A percentile compares a stretch with the other conserved stretches of the same genome.
phyloP scores from a whole-genome alignment of 1,140 invertebrate genomes.

The Drosophila albomicans region DNA sequence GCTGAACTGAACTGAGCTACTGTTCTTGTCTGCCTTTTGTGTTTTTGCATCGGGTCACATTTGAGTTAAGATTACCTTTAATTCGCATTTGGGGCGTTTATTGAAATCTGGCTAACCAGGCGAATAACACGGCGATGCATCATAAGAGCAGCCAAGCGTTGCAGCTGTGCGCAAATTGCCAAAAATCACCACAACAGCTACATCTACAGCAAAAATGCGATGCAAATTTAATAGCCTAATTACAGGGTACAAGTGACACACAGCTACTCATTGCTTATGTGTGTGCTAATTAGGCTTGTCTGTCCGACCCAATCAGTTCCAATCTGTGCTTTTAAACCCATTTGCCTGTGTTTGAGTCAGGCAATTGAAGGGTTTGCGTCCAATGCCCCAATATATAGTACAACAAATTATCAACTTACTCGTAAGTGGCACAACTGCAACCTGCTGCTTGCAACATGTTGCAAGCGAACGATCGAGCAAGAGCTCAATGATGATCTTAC shows the following conservation, averaged over 20 bases:
- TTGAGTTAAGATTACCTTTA: neutral
- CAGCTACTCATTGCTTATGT: constrained; percentile 39
- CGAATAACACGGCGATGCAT: constrained; percentile 28
- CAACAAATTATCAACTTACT: constrained; percentile 11
- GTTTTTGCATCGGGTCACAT: neutral
- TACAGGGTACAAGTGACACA: constrained; percentile 62
- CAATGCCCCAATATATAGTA: neutral
- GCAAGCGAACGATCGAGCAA: constrained; percentile 24
- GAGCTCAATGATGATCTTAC: constrained; percentile 57
- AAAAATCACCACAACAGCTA: constrained; percentile 39
- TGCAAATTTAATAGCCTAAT: constrained; percentile 56
- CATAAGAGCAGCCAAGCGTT: constrained; percentile 59
- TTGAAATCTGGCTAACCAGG: constrained; percentile 57
- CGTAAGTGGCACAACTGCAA: constrained; percentile 7
- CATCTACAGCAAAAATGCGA: neutral
- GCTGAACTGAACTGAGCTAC: neutral
- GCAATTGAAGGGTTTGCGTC: neutral
- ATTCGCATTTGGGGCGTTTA: constrained; percentile 42
- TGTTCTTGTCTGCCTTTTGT: constrained; percentile 27
- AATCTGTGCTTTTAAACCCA: neutral
- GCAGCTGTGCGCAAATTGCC: constrained; percentile 69
- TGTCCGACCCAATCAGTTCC: neutral
- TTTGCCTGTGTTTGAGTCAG: neutral
- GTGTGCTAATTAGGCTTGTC: constrained; percentile 23
- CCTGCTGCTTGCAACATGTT: constrained; percentile 44